Percentiles rank a stretch among this genome's conserved stretches.
Evolutionary conservation across 2,113 vertebrate species (phyloP).

Genomic region (Gallinago undulata): DNA sequence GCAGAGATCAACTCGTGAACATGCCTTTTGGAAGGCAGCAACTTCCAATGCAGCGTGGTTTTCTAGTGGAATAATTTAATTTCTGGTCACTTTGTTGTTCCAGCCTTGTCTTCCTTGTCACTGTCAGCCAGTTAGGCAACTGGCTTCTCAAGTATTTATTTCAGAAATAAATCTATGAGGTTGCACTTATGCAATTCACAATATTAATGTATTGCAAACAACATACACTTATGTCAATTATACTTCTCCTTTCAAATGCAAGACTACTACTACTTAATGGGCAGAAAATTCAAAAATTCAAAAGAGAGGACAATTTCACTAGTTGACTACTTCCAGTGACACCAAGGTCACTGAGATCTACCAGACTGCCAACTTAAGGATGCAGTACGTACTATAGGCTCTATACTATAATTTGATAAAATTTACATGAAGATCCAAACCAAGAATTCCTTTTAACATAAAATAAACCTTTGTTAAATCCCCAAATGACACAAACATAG

Average conservation of each 20-base stretch:
- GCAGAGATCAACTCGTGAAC: not conserved
- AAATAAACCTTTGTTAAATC: not conserved
- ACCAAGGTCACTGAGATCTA: not conserved
- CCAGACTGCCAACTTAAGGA: not conserved
- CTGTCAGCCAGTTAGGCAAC: not conserved
- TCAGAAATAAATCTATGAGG: not conserved
- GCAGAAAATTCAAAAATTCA: not conserved
- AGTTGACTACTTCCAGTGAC: not conserved
- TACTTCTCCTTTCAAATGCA: not conserved
- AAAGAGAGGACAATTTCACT: not conserved
- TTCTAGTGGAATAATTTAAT: not conserved
- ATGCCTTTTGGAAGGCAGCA: not conserved
- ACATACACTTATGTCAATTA: not conserved
- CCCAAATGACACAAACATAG: accelerated
- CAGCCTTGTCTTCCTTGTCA: not conserved
- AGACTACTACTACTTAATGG: not conserved
- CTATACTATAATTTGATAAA: not conserved
- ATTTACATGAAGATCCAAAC: not conserved
- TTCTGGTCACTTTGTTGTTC: not conserved
- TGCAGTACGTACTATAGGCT: not conserved
- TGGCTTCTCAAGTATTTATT: not conserved
- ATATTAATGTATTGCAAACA: not conserved
- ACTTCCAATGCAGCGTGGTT: not conserved
- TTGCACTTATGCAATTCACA: not conserved
- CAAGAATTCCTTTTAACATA: not conserved